phyloP scores from a whole-genome alignment of 2,113 vertebrate genomes.

The Corythoichthys intestinalis region DNA sequence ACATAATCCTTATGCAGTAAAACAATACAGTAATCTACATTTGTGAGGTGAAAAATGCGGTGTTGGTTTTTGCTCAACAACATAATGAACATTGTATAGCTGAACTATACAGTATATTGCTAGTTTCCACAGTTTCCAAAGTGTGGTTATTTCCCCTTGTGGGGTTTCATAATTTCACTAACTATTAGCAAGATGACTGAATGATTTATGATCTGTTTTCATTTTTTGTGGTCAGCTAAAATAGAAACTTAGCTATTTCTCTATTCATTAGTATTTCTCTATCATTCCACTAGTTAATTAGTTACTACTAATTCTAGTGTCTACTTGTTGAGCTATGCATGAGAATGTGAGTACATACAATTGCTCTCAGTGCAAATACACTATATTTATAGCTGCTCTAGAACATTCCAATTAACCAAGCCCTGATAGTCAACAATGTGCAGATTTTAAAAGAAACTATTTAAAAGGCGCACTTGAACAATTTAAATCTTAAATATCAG shows the following conservation, averaged over 20 bases:
- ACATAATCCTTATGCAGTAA: too few species aligned
- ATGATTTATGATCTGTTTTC: not conserved
- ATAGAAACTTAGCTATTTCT: slow-evolving; percentile 42
- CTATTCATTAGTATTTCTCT: slow-evolving; percentile 34
- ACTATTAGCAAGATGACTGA: not conserved
- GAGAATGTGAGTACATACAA: not conserved
- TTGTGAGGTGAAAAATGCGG: too few species aligned
- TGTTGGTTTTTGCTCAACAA: not conserved
- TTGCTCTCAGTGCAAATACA: slow-evolving; percentile 3
- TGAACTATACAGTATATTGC: not conserved
- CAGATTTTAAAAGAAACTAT: slow-evolving; percentile 64
- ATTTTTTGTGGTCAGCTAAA: slow-evolving; percentile 14
- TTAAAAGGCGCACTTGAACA: slow-evolving; percentile 73
- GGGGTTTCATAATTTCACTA: not conserved
- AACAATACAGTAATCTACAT: too few species aligned
- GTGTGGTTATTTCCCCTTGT: not conserved
- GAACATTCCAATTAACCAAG: slow-evolving; percentile 67
- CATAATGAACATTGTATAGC: not conserved
- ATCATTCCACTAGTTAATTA: slow-evolving; percentile 26
- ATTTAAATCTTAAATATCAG: slow-evolving; percentile 42
- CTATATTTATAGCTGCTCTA: slow-evolving; percentile 32
- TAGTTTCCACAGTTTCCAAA: not conserved
- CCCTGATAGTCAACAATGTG: slow-evolving; percentile 58
- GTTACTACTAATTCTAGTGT: too few species aligned
- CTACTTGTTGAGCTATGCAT: slow-evolving; percentile 45